Percentiles rank a stretch among this genome's conserved stretches.
phyloP scores from a whole-genome alignment of 2,113 vertebrate species.

The cat (Felis catus) region DNA sequence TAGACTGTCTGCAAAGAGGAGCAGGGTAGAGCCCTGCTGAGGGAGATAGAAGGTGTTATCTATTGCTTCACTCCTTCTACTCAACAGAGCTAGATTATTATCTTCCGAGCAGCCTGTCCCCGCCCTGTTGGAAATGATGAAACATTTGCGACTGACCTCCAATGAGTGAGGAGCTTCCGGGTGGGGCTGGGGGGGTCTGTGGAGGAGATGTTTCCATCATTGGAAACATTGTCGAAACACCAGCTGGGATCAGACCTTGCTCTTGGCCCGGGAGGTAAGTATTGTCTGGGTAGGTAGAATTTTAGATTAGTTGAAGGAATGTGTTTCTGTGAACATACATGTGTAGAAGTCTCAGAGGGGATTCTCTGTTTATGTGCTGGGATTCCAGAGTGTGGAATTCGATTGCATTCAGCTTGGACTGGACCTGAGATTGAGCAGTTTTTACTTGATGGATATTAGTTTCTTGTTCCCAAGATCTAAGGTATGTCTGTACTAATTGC shows the following conservation, averaged over 20 bases:
- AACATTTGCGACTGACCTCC: slow-evolving; percentile 32
- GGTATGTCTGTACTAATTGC: background rate
- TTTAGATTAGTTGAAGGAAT: background rate
- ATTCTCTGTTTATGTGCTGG: background rate
- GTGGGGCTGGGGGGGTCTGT: background rate
- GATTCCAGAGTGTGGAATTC: background rate
- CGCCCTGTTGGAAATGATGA: slow-evolving; percentile 68
- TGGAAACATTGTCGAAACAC: background rate
- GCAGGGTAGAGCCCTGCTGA: background rate
- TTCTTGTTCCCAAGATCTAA: background rate
- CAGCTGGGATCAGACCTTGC: background rate
- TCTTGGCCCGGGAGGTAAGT: slow-evolving; percentile 42
- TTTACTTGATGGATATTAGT: background rate
- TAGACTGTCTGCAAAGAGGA: background rate
- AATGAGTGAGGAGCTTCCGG: slow-evolving; percentile 29
- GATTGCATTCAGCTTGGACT: background rate
- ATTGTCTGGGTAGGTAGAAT: background rate
- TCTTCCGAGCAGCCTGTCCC: slow-evolving; percentile 56
- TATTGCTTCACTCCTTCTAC: slow-evolving; percentile 71
- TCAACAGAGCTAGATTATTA: slow-evolving; percentile 67
- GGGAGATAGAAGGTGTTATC: slow-evolving; percentile 65
- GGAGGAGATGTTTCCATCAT: background rate
- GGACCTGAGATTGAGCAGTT: background rate
- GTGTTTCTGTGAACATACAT: background rate
- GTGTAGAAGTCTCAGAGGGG: background rate